phyloP scores from a whole-genome alignment of 2,797 vertebrate species.

The Coranthus polyacanthus region DNA sequence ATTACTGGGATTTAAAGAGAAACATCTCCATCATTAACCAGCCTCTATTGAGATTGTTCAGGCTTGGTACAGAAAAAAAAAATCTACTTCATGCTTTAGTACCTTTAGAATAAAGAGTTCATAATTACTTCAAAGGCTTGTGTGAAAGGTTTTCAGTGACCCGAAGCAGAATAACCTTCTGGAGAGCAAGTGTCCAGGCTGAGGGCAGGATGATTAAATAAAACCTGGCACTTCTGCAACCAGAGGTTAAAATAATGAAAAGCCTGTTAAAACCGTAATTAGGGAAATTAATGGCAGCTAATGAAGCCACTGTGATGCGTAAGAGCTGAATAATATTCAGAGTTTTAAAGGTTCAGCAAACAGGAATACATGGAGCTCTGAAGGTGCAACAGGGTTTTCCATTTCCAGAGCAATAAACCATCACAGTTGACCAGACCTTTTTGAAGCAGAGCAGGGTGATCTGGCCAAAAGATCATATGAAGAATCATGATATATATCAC shows the following conservation, averaged over 20 bases:
- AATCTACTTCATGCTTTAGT: slow-evolving; percentile 43
- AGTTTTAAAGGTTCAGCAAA: slow-evolving; percentile 37
- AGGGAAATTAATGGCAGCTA: slow-evolving; percentile 47
- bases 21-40: slow-evolving; percentile 29
- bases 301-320: slow-evolving; percentile 44
- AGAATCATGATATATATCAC: no score
- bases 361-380: slow-evolving; percentile 4
- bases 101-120: slow-evolving; percentile 57
- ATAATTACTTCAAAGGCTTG: slow-evolving; percentile 58
- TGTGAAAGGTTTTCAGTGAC: slow-evolving; percentile 62
- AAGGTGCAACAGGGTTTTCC: slow-evolving; percentile 9
- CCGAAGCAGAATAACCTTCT: slow-evolving; percentile 68
- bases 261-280: slow-evolving; percentile 47
- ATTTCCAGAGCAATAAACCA: neutral
- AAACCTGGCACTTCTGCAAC: slow-evolving; percentile 44
- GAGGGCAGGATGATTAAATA: slow-evolving; percentile 43
- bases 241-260: slow-evolving; percentile 33
- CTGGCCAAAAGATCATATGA: no score
- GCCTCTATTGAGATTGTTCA: slow-evolving; percentile 26
- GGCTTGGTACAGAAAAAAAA: slow-evolving; percentile 25
- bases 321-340: slow-evolving; percentile 41
- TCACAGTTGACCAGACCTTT: slow-evolving; percentile 4
- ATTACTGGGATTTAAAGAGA: slow-evolving; percentile 34
- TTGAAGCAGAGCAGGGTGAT: no score
- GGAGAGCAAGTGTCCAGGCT: slow-evolving; percentile 29